Base-by-base conservation (phyloP, 2,888 invertebrate species). In the Lasioglossum calceatum region DNA sequence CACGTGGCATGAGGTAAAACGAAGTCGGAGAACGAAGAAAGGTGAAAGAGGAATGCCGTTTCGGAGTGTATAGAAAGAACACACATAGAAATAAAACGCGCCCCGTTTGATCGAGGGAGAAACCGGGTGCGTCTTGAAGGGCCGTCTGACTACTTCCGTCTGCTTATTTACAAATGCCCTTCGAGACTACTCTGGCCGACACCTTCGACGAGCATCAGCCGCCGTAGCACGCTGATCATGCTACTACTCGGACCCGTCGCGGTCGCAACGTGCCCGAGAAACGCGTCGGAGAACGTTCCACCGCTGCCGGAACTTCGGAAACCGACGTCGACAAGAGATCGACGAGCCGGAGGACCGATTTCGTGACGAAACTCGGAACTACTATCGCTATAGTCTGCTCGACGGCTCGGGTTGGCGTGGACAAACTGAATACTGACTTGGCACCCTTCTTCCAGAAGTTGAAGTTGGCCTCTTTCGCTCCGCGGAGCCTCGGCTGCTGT, bases 131-230 rank as follows among this genome's bases (percentile, higher is more conserved):
- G 85, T 88, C 85, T 77, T 75, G 88, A 78, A 88, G 88, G 91
- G 89, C 89, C 88, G 84, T 90, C 84, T 77, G 89, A 91, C 90
- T 89, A 88, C 82, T 84, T 82, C 77, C 85, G 80, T 54, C 54
- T 54, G 73, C 81, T 90, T 91, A 91, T 91, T 87, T 91, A 91
- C 91, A 54, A 91, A 91, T 85, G 91, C 89, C 89, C 91, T 81
- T 79, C 88, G 87, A 77, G 88, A 89, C 86, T 84, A 77, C 58
- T 86, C 85, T 79, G 87, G 77, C 61, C 81, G 85, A 54, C 54
- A 81, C 86, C 78, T 7, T 77, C 72, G 78, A 79, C 74, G 75
- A 86, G 61, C 73, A 80, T 73, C 61, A 23, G 27, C 70, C 61
- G 44, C 61, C 77, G 47, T 19, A 70, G 61, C 77, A 71, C 77